These are phyloP conservation scores for Chlorodrepanis virens DNA, from an alignment of 2,113 vertebrate genomes.

Conservation along the genomic window DNA sequence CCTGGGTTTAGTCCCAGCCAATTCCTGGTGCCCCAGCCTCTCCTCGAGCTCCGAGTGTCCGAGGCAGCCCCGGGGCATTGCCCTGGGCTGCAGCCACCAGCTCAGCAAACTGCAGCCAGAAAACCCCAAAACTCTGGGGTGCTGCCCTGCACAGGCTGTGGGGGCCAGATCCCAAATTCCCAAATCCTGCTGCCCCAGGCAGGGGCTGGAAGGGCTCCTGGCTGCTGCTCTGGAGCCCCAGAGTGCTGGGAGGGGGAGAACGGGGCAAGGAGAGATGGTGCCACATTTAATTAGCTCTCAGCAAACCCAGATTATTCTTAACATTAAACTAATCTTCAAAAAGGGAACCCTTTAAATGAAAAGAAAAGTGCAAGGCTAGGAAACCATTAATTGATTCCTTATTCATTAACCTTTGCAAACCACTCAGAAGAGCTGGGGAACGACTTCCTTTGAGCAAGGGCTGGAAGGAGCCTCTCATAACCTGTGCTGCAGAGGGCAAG, in stretches of 20 bases:
- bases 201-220: not conserved
- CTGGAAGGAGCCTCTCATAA: not conserved
- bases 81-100: not conserved
- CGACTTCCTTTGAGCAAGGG: not conserved
- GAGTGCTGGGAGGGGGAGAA: not conserved
- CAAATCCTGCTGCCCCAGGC: not conserved
- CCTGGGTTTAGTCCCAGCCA: fast-evolving
- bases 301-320: conserved; percentile 35
- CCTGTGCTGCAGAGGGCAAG: not conserved
- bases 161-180: not conserved
- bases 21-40: not conserved
- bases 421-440: conserved; percentile 44
- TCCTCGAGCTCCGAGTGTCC: not conserved
- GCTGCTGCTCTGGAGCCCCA: not conserved
- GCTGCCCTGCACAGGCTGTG: not conserved
- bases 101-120: not conserved
- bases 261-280: not conserved
- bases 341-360: conserved; percentile 46
- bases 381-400: conserved; percentile 69
- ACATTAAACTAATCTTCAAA: conserved; percentile 42
- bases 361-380: conserved; percentile 45
- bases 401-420: conserved; percentile 69
- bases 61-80: not conserved
- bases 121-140: not conserved
- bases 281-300: conserved; percentile 22